Percentiles rank a stretch among this genome's conserved stretches.
Conservation (phyloP, 1,140 invertebrate species). For the Trichonephila clavipes region DNA sequence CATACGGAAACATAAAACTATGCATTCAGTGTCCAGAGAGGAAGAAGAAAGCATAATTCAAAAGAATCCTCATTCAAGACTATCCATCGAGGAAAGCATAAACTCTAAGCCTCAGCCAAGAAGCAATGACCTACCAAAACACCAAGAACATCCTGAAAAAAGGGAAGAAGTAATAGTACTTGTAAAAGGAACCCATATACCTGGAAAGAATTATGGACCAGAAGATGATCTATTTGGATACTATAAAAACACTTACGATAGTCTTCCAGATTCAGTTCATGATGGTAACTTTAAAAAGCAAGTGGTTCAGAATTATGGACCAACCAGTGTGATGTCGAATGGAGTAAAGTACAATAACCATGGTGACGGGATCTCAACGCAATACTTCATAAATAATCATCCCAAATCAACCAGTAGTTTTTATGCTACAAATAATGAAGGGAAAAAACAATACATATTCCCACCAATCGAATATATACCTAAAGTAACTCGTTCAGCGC, state of each 20-base stretch:
- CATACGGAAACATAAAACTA: slow-evolving; percentile 5
- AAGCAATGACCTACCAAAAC: not conserved
- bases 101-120: not conserved
- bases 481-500: not conserved
- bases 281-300: not conserved
- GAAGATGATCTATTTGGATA: slow-evolving; percentile 63
- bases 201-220: slow-evolving; percentile 57
- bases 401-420: not conserved
- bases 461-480: not conserved
- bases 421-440: not conserved
- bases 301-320: not conserved
- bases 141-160: not conserved
- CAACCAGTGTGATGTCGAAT: not conserved
- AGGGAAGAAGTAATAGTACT: slow-evolving; percentile 50
- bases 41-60: slow-evolving; percentile 42
- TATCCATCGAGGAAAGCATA: not conserved
- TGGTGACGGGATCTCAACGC: slow-evolving; percentile 52
- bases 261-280: not conserved
- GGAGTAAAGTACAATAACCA: slow-evolving; percentile 40
- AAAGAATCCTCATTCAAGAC: not conserved
- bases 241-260: not conserved
- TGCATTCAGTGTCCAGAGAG: slow-evolving; percentile 14
- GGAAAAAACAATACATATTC: not conserved
- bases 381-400: slow-evolving; percentile 34
- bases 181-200: slow-evolving; percentile 43